Percentiles rank a stretch among this genome's conserved stretches.
These are phyloP conservation scores for Berghia stephanieae DNA, from an alignment of 1,140 invertebrate species.

Conservation along the genomic window DNA sequence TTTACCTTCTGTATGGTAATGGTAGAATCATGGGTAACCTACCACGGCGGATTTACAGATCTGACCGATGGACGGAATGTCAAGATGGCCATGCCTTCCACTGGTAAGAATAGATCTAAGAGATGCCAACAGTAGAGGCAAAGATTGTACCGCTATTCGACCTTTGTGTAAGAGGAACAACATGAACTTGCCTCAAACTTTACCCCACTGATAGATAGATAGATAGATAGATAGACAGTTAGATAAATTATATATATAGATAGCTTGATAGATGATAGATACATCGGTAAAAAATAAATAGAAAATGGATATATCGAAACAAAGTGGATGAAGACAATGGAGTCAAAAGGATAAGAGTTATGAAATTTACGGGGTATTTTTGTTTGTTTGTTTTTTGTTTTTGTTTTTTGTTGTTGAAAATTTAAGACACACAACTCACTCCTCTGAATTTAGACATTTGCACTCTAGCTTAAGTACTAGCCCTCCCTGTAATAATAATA, in stretches of 20 bases:
- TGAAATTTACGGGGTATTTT: no score
- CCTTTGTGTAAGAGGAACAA: not conserved
- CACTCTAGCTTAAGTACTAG: no score
- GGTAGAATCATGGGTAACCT: not conserved
- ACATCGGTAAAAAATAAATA: no score
- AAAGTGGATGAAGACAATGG: no score
- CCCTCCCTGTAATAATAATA: no score
- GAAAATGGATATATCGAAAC: no score
- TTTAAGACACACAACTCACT: no score
- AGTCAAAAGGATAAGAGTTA: no score
- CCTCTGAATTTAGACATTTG: no score
- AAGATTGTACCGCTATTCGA: not conserved
- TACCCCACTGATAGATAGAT: not conserved
- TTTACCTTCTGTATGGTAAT: no score
- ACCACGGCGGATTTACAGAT: not conserved
- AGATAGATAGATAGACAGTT: conserved; percentile 13
- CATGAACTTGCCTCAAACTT: not conserved
- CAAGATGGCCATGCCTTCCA: not conserved
- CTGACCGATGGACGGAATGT: not conserved
- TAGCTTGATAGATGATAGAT: conserved; percentile 1
- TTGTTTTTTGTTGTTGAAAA: no score
- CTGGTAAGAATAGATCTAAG: not conserved
- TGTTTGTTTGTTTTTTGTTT: no score
- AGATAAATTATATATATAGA: conserved; percentile 13
- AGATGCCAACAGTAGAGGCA: not conserved